Conservation (phyloP, 2,113 vertebrate species). For the Laticauda colubrina region DNA sequence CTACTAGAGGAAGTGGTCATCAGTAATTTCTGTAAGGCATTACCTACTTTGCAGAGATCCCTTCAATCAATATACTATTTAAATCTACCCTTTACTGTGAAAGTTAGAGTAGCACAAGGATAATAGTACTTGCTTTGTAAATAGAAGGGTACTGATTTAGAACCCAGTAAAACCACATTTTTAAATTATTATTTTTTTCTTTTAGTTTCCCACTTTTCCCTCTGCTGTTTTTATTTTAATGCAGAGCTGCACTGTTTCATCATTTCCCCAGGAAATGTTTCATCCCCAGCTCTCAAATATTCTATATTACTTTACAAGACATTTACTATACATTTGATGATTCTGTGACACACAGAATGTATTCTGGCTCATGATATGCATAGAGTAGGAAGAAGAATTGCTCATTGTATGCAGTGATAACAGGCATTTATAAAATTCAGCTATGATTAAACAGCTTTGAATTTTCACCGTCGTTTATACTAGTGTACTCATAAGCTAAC, state of each 20-base stretch:
- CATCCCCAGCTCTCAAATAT: neutral
- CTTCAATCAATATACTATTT: neutral
- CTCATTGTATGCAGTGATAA: neutral
- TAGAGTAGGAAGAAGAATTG: neutral
- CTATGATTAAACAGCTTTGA: neutral
- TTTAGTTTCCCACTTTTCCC: neutral
- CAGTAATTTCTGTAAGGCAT: neutral
- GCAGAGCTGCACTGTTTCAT: neutral
- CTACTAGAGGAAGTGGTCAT: neutral
- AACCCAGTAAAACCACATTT: neutral
- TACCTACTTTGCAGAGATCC: neutral
- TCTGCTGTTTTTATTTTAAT: neutral
- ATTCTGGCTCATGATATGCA: neutral
- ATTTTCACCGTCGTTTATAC: neutral
- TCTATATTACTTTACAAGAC: neutral
- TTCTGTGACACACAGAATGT: neutral
- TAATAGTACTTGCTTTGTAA: neutral
- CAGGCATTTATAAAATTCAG: neutral
- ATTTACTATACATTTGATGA: neutral
- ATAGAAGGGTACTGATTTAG: neutral
- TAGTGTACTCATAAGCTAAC: neutral
- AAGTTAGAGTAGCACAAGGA: neutral
- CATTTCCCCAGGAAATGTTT: neutral
- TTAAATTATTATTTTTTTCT: neutral
- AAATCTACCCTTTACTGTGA: neutral